Evolutionary conservation across 1,140 invertebrate species (phyloP).

Genomic region (Rhizoglyphus robini): DNA sequence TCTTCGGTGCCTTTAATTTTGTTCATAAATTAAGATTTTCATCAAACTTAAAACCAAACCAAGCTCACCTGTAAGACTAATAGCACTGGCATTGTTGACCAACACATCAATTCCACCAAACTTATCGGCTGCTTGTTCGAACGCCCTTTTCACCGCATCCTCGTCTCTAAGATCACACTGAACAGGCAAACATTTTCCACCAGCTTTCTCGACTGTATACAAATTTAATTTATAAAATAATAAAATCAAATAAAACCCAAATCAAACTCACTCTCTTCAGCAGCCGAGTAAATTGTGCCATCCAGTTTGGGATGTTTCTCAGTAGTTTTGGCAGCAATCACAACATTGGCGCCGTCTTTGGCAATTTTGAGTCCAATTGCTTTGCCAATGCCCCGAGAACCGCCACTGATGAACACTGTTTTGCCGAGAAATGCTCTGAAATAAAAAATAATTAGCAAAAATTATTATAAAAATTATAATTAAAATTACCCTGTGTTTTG

Average conservation of each 20-base stretch:
- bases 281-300: conserved; percentile 94
- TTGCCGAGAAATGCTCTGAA: conserved; percentile 53
- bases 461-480: too few species aligned
- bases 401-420: conserved; percentile 90
- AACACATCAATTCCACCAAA: conserved; percentile 94
- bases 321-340: conserved; percentile 90
- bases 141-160: conserved; percentile 58
- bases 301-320: conserved; percentile 88
- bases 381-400: conserved; percentile 94
- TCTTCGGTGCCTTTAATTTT: too few species aligned
- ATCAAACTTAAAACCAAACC: too few species aligned
- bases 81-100: conserved; percentile 93
- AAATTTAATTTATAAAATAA: conserved; percentile 28
- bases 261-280: conserved; percentile 62
- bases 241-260: background rate
- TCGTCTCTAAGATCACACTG: conserved; percentile 87
- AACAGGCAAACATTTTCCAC: conserved; percentile 79
- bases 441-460: background rate
- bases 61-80: conserved; percentile 55
- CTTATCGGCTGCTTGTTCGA: conserved; percentile 67
- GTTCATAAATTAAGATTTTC: too few species aligned
- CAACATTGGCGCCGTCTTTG: conserved; percentile 84
- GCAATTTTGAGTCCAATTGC: conserved; percentile 85
- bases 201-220: conserved; percentile 81
- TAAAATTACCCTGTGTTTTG: too few species aligned